Evolutionary conservation across 2,113 vertebrate species (phyloP), one percentile per base, ranked within the genome.

Genomic region (pig (Sus scrofa)): DNA sequence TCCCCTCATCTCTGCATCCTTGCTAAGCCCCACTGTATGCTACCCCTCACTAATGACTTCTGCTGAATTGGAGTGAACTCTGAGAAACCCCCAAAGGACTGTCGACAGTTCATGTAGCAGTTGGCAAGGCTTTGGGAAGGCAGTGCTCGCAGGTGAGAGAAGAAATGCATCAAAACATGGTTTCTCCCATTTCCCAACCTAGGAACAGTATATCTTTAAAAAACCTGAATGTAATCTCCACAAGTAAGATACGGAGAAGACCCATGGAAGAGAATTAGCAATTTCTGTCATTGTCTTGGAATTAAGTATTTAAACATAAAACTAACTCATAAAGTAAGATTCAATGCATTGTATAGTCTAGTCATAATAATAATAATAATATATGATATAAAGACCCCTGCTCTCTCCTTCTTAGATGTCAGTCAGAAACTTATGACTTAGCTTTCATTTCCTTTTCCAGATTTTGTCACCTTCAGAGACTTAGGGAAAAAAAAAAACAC

Each of bases 401-500:
- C n/a, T 14, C 32, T 78, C 32, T 70, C 24, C 50, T 83, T 92
- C 54, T 65, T 91, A 86, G 39, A 91, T 32, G 50, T 89, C 60
- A 92, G 1, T 30, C 62, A 89, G n/a, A 22, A 89, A 77, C 54
- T 71, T 71, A 73, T 54, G 13, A 67, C 20, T 85, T 86, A 32
- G 81, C 27, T 18, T 16, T 94, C 11, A 22, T 91, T 95, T 82
- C 37, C 16, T 85, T 85, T 94, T 79, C 74, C 27, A 86, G 63
- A 90, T 93, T 83, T 87, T 86, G n/a, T 92, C 62, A 63, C 79
- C 27, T 56, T 67, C 62, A 85, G 75, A 39, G 73, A 56, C 77
- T 94, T 67, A 86, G 37, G 83, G 44, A 89, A 8, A 44, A 44
- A 91, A 89, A 84, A 30, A 7, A 74, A 96, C n/a, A 86, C 52